Percentiles rank a stretch among this genome's conserved stretches.
Evolutionary conservation across 1,140 invertebrate species (phyloP).

Genomic region (Hirudo medicinalis): DNA sequence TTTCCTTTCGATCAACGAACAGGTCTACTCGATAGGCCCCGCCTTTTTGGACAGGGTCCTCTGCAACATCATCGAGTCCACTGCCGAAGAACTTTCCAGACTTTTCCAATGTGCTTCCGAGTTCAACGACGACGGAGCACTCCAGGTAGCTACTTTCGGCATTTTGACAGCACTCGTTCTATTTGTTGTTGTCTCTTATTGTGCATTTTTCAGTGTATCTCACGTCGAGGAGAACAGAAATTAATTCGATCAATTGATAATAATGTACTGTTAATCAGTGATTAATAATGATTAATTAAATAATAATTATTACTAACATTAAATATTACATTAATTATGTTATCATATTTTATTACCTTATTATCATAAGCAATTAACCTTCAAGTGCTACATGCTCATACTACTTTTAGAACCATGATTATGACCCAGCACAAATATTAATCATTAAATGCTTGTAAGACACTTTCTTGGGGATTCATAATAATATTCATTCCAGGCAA

Average conservation of each 20-base stretch:
- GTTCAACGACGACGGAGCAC: conserved; percentile 53
- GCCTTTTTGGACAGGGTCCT: conserved; percentile 60
- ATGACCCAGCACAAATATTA: too few relatives aligned
- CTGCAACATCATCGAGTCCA: conserved; percentile 70
- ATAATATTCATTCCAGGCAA: conserved; percentile 27
- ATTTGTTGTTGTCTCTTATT: too few relatives aligned
- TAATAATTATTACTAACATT: background rate
- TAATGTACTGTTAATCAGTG: conserved; percentile 6
- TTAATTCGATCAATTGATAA: conserved; percentile 6
- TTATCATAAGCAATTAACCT: conserved; percentile 1
- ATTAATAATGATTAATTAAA: conserved; percentile 13
- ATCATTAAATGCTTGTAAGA: background rate
- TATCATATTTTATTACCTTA: too few relatives aligned
- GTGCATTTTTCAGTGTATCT: too few relatives aligned
- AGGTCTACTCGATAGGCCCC: conserved; percentile 68
- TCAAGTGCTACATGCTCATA: background rate
- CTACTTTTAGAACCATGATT: too few relatives aligned
- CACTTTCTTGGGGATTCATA: background rate
- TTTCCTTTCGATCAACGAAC: conserved; percentile 22
- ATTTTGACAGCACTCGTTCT: too few relatives aligned
- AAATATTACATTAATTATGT: background rate
- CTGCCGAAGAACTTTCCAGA: conserved; percentile 75
- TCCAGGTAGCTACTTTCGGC: conserved; percentile 44
- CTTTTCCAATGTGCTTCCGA: conserved; percentile 64
- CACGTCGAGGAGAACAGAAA: conserved; percentile 7